phyloP scores from a whole-genome alignment of 2,113 vertebrate genomes.

The Tenebrosternarchus preto region DNA sequence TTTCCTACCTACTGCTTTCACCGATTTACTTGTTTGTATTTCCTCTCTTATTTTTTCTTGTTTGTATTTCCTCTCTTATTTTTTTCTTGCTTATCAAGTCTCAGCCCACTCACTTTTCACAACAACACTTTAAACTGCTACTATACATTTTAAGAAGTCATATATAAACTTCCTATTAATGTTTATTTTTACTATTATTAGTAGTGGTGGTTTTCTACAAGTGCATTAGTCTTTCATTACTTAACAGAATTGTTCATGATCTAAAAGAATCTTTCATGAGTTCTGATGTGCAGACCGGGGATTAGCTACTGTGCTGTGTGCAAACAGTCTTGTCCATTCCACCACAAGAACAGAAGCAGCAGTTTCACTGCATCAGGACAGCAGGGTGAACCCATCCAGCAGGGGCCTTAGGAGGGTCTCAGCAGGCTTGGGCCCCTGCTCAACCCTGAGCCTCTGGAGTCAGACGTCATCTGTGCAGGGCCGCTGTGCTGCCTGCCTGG shows the following conservation, averaged over 20 bases:
- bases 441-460: conserved; percentile 6
- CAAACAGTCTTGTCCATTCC: neutral
- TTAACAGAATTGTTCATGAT: neutral
- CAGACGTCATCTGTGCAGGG: neutral
- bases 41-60: neutral
- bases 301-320: neutral
- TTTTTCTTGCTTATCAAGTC: neutral
- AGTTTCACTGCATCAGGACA: neutral
- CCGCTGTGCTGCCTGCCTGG: conserved; percentile 10
- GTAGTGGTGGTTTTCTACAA: too few species aligned
- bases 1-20: neutral
- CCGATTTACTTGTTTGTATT: neutral
- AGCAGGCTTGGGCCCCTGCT: neutral
- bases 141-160: neutral
- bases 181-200: too few species aligned
- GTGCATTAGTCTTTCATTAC: neutral
- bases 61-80: too few species aligned
- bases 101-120: neutral
- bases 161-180: neutral
- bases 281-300: neutral
- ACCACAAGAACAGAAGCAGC: neutral
- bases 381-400: conserved; percentile 9
- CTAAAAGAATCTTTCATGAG: neutral
- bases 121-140: neutral
- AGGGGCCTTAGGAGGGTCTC: neutral